These are phyloP conservation scores for Tipula helvola DNA, from an alignment of 2,888 invertebrate species.

Conservation along the genomic window DNA sequence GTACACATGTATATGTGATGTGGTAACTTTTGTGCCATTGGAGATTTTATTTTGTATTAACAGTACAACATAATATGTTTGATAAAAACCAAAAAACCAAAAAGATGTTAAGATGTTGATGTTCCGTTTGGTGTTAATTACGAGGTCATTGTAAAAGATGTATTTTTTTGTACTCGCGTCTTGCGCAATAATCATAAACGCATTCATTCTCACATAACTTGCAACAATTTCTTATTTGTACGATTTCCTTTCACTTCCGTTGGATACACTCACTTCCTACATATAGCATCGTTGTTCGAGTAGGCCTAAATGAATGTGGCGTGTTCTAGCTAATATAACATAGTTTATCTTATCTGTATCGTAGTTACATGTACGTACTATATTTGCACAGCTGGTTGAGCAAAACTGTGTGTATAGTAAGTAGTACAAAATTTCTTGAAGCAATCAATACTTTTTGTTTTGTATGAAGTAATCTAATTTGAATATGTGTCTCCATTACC, in stretches of 20 bases:
- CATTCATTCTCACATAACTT: not conserved
- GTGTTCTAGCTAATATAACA: not conserved
- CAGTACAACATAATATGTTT: not conserved
- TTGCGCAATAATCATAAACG: not conserved
- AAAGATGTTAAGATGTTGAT: not conserved
- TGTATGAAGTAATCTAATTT: not conserved
- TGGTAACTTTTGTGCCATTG: not conserved
- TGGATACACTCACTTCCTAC: not conserved
- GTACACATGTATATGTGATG: not conserved
- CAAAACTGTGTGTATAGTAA: not conserved
- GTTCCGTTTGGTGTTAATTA: constrained; percentile 4
- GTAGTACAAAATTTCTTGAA: not conserved
- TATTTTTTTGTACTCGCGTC: not conserved
- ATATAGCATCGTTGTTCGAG: not conserved
- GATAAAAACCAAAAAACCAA: not conserved
- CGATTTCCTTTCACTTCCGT: not conserved
- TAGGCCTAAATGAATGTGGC: not conserved
- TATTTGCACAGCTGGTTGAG: not conserved
- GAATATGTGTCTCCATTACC: not conserved
- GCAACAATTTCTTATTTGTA: not conserved
- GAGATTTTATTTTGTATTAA: not conserved
- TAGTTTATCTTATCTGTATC: not conserved
- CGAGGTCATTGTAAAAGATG: not conserved
- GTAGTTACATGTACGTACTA: not conserved
- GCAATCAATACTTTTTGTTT: not conserved